Conservation (phyloP, 1,140 invertebrate genomes). For the Lordiphosa stackelbergi region DNA sequence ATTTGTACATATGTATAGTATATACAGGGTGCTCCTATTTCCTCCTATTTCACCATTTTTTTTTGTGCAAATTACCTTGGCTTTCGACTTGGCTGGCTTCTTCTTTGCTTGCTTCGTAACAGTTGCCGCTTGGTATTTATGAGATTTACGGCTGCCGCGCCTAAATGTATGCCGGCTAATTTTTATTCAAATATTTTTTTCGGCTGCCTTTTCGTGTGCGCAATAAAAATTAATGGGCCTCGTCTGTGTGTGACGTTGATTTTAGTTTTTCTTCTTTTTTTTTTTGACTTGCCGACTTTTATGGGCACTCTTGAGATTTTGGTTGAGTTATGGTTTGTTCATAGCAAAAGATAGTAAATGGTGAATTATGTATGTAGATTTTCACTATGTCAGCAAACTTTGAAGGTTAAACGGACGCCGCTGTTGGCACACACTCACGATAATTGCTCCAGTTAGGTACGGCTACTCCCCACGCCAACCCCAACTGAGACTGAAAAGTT, state of each 20-base stretch:
- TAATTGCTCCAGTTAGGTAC: conserved; percentile 37
- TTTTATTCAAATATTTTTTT: conserved; percentile 48
- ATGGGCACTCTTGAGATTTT: too few relatives aligned
- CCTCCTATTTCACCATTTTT: conserved; percentile 5
- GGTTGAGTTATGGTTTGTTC: conserved; percentile 34
- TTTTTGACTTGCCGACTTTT: background rate
- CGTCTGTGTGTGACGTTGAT: conserved; percentile 52
- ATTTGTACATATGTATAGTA: background rate
- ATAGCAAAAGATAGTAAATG: conserved; percentile 36
- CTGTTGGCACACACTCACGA: background rate
- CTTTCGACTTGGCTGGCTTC: background rate
- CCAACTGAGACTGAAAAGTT: conserved; percentile 22
- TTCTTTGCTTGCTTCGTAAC: conserved; percentile 23
- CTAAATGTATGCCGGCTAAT: conserved; percentile 53
- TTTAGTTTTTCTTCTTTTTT: conserved; percentile 30
- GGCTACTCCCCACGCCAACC: background rate
- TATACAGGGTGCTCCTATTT: conserved; percentile 7
- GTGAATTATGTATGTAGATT: conserved; percentile 21
- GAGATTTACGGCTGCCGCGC: conserved; percentile 34
- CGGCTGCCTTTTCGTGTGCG: conserved; percentile 22
- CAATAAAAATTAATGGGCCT: conserved; percentile 54
- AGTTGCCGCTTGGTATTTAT: conserved; percentile 53
- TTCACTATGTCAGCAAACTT: conserved; percentile 5
- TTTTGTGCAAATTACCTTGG: conserved; percentile 7
- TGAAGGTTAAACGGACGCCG: conserved; percentile 23